Evolutionary conservation across 1,140 invertebrate species (phyloP), one percentile per base, ranked within the genome.

Genomic region (Chironomus tepperi): DNA sequence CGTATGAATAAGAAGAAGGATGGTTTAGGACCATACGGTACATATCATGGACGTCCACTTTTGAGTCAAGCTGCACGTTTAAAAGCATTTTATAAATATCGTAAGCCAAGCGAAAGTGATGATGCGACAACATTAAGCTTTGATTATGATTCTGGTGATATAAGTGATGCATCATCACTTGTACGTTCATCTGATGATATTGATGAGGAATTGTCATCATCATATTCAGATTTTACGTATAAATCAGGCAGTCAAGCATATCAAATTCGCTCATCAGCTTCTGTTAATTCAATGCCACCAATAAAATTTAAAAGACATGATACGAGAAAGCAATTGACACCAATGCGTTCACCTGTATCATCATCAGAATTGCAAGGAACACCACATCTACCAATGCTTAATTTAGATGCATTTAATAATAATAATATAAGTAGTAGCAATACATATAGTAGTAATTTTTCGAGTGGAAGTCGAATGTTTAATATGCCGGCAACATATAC

Each of bases 1-100:
- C 65, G 65, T 18, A 70, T 19, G 65, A 70, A n/a, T 57, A 57
- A 70, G 18, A 70, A 70, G n/a, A 70, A 70, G 8, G 9, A 21
- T 7, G 65, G 15, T 18, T 7, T 73, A 16, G 16, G 73, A n/a
- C 10, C 8, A 18, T 64, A 57, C 57, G 19, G 9, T 5, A 42
- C 43, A 76, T 73, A 74, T 79, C 67, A 77, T 78, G 19, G 81
- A 80, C 42, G 75, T 16, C 34, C 24, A 8, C 73, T 73, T 74
- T 47, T 43, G 16, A 67, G 75, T 74, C 21, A 42, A 18, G 73
- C 10, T 7, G 18, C n/a, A 21, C 15, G 18, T n/a, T 7, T 21
- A 24, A 74, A 57, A 64, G 73, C 18, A 65, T 74, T 16, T 42
- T 67, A 18, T 19, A 70, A 70, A 19, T 70, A 70, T 3, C 76